Base-by-base conservation (phyloP, 2,113 vertebrate species). In the Calcarius ornatus region DNA sequence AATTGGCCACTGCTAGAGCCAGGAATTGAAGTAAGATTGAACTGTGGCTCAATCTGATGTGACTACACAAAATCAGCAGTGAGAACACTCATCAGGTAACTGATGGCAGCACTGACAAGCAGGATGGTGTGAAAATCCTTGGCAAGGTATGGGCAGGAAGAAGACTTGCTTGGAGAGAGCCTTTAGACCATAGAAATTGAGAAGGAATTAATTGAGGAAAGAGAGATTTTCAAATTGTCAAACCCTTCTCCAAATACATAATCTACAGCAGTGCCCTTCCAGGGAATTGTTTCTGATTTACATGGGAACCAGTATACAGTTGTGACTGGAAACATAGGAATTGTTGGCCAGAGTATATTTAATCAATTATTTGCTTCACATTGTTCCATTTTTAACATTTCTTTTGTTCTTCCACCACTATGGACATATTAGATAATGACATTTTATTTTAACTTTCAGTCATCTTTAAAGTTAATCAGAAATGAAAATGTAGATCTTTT, bases 351-450 rank as follows among this genome's bases (percentile, higher is more conserved):
- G 65, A 79, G 54, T 85, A 70, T 93, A 87, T 77, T 91, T 92
- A 95, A 92, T 71, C 54, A 90, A 85, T 43, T 87, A 56, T 88
- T 89, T 91, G 31, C 72, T 96, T 79, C 50, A 90, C 56, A n/a
- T 61, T 88, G 33, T 78, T 95, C 45, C 24, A 73, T 84, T 95
- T 93, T 90, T 93, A 94, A 92, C 24, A 73, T 88, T 87, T 73
- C 45, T 79, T 65, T 57, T 85, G 76, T 86, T 92, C 69, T 91
- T 48, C 48, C 43, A 76, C 88, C 61, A 60, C 48, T 91, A 81
- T 31, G 22, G n/a, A 59, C 56, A 57, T 56, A 85, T 59, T 77
- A 85, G 31, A 42, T 60, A 88, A 87, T 73, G 40, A 28, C 17
- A 80, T 86, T 95, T 73, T 60, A 73, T 90, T 65, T 70, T 83